phyloP scores from a whole-genome alignment of 1,140 invertebrate genomes.

The Chelonus insularis region DNA sequence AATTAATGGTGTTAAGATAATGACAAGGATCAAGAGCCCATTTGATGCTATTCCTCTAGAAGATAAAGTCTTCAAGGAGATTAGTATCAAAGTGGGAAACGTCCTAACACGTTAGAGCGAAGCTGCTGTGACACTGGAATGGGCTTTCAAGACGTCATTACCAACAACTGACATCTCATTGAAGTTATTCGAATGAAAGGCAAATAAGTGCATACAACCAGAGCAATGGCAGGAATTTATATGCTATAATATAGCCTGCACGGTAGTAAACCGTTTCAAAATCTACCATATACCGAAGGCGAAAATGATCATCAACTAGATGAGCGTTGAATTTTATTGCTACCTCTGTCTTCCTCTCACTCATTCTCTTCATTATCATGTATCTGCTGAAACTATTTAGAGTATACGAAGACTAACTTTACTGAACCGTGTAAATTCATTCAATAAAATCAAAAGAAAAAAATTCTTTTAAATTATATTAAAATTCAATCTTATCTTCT shows the following conservation, averaged over 20 bases:
- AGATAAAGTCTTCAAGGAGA: no score
- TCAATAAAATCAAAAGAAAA: neutral
- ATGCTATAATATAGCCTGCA: conserved; percentile 54
- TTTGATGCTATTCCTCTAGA: neutral
- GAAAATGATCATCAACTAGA: conserved; percentile 40
- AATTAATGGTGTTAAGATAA: conserved; percentile 3
- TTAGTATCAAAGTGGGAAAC: no score
- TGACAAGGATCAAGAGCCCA: neutral
- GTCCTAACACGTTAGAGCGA: no score
- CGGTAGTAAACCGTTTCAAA: conserved; percentile 48
- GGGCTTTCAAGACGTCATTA: no score
- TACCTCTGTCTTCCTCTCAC: neutral
- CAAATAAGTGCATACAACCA: neutral
- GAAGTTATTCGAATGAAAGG: conserved; percentile 23
- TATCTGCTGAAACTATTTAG: no score
- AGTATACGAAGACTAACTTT: no score
- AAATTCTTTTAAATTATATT: no score
- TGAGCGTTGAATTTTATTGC: conserved; percentile 45
- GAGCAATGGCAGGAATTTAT: conserved; percentile 47
- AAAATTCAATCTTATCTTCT: no score
- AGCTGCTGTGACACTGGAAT: no score
- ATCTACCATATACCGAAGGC: conserved; percentile 42
- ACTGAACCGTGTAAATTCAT: no score
- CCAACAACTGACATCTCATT: no score
- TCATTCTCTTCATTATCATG: neutral